Percentiles rank a stretch among this genome's conserved stretches.
Conservation (phyloP, 1,140 invertebrate species). For the Zaprionus africanus region DNA sequence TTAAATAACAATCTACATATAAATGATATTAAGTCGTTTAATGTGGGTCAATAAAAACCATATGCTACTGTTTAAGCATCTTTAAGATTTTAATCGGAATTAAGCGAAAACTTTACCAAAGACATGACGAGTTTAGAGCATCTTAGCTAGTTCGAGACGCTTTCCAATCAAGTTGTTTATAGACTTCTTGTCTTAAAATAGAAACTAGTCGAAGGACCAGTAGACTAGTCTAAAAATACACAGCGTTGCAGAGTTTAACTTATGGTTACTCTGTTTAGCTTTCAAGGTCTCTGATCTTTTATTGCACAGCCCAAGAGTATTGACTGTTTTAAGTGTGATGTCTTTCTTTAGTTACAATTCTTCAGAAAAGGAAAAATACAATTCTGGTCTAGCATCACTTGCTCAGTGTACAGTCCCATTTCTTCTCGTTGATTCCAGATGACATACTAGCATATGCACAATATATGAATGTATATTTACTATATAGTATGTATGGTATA, state of each 20-base stretch:
- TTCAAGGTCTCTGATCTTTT: conserved; percentile 8
- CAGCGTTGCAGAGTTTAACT: background rate
- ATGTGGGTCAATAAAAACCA: conserved; percentile 60
- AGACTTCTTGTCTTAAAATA: conserved; percentile 17
- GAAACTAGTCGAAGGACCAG: conserved; percentile 29
- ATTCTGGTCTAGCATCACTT: background rate
- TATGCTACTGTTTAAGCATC: conserved; percentile 22
- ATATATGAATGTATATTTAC: background rate
- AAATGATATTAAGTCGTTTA: conserved; percentile 27
- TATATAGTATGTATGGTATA: conserved; percentile 10
- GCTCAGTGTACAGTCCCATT: background rate
- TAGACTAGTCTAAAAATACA: conserved; percentile 19
- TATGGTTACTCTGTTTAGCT: background rate
- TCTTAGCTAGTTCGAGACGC: conserved; percentile 52
- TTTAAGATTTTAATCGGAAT: conserved; percentile 33
- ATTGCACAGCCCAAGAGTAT: background rate
- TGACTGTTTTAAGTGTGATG: background rate
- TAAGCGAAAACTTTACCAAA: conserved; percentile 49
- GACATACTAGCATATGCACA: background rate
- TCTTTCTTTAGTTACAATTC: background rate
- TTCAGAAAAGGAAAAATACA: background rate
- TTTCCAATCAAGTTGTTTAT: conserved; percentile 36
- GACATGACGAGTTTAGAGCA: conserved; percentile 32
- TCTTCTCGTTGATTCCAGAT: background rate
- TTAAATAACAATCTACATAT: background rate